These are phyloP conservation scores for Sinocyclocheilus anshuiensis DNA, from an alignment of 2,113 vertebrate species.

Conservation along the genomic window DNA sequence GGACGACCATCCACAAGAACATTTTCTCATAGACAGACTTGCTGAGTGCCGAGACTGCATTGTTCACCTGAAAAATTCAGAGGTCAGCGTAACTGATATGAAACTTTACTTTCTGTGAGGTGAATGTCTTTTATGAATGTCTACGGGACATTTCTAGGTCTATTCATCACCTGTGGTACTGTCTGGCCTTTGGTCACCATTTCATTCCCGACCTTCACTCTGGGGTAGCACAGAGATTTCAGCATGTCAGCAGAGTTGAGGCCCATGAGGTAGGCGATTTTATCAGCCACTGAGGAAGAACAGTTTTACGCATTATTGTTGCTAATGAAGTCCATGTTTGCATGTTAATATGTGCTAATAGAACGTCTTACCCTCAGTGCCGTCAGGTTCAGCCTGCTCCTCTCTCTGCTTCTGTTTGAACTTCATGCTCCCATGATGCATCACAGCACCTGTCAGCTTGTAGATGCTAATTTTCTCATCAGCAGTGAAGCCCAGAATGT, in stretches of 20 bases:
- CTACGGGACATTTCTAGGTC: too few species aligned
- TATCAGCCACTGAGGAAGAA: background rate
- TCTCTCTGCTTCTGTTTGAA: conserved; percentile 6
- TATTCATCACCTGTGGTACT: background rate
- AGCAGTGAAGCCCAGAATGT: too few species aligned
- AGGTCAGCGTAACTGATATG: too few species aligned
- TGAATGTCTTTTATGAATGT: too few species aligned
- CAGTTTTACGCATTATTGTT: background rate
- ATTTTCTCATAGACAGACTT: conserved; percentile 64
- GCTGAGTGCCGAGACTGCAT: conserved; percentile 50
- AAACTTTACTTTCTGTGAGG: too few species aligned
- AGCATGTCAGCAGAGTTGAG: too few species aligned
- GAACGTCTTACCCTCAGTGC: conserved; percentile 79
- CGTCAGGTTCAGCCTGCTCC: conserved; percentile 76
- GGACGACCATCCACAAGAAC: conserved; percentile 64
- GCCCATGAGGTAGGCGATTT: too few species aligned
- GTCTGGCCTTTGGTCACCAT: conserved; percentile 60
- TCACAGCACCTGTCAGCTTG: conserved; percentile 64
- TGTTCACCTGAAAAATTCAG: conserved; percentile 44
- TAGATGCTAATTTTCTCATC: too few species aligned
- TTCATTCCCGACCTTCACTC: conserved; percentile 65
- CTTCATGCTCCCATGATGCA: conserved; percentile 87
- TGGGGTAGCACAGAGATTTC: conserved; percentile 52
- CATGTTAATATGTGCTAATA: background rate
- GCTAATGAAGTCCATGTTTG: background rate